Conservation (phyloP, 2,113 vertebrate species). For the Tympanuchus pallidicinctus region DNA sequence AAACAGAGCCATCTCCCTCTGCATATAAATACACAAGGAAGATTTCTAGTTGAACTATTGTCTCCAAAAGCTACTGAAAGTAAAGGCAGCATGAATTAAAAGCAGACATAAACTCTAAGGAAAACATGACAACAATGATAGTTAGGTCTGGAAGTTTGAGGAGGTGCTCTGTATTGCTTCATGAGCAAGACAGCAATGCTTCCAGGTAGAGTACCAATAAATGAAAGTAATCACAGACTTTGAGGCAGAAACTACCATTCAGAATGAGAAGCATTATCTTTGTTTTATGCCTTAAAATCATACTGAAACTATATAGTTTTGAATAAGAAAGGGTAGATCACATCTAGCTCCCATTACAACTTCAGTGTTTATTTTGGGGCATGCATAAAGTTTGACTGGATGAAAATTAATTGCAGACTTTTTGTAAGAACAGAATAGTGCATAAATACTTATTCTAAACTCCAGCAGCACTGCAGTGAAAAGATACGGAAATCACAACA, state of each 20-base stretch:
- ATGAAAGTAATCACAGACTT: neutral
- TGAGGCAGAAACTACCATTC: neutral
- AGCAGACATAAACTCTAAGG: neutral
- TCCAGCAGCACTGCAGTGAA: neutral
- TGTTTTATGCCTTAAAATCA: neutral
- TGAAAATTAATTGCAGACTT: neutral
- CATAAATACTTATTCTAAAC: neutral
- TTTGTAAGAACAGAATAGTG: neutral
- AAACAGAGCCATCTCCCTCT: neutral
- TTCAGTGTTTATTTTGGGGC: neutral
- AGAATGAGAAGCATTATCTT: neutral
- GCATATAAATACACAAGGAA: neutral
- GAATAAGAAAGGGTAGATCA: neutral
- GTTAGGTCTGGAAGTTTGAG: neutral
- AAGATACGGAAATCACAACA: neutral
- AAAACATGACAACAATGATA: neutral
- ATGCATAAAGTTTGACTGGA: neutral
- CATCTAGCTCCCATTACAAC: neutral
- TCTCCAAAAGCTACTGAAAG: neutral
- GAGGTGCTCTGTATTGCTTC: neutral
- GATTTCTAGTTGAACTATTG: neutral
- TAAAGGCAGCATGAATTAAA: neutral
- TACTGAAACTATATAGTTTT: neutral
- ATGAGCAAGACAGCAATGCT: neutral
- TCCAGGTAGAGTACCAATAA: neutral